phyloP scores from a whole-genome alignment of 2,113 vertebrate genomes.

The Thoracochromis brauschi region DNA sequence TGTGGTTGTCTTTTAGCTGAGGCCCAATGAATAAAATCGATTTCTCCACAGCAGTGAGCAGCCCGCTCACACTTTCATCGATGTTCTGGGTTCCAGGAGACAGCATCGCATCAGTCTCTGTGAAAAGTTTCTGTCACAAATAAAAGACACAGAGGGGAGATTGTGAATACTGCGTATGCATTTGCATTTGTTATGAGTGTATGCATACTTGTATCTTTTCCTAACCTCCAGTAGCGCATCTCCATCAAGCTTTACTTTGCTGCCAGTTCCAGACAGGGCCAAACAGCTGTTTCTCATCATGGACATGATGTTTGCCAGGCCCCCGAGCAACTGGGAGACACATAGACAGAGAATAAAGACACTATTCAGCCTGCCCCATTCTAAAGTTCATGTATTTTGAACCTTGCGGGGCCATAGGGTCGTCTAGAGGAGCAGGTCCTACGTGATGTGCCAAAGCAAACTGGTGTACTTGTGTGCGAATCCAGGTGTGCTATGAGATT shows the following conservation, averaged over 20 bases:
- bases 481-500: neutral
- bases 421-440: neutral
- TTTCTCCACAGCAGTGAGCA: conserved; percentile 60
- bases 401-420: neutral
- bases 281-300: conserved; percentile 63
- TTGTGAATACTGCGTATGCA: neutral
- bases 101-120: conserved; percentile 19
- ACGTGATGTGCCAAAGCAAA: neutral
- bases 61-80: neutral
- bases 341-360: conserved; percentile 11
- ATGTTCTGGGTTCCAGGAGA: neutral
- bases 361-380: neutral
- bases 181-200: neutral
- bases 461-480: neutral
- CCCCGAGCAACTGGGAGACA: conserved; percentile 14
- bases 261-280: conserved; percentile 21
- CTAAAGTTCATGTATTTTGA: neutral
- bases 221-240: conserved; percentile 63
- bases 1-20: conserved; percentile 53
- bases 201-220: neutral
- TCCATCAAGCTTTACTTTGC: conserved; percentile 18
- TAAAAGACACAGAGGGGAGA: neutral
- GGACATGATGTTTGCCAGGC: conserved; percentile 40
- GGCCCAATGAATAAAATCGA: conserved; percentile 63
- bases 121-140: conserved; percentile 54